Evolutionary conservation across 2,113 vertebrate genomes (phyloP).

Genomic region (Nipponia nippon): DNA sequence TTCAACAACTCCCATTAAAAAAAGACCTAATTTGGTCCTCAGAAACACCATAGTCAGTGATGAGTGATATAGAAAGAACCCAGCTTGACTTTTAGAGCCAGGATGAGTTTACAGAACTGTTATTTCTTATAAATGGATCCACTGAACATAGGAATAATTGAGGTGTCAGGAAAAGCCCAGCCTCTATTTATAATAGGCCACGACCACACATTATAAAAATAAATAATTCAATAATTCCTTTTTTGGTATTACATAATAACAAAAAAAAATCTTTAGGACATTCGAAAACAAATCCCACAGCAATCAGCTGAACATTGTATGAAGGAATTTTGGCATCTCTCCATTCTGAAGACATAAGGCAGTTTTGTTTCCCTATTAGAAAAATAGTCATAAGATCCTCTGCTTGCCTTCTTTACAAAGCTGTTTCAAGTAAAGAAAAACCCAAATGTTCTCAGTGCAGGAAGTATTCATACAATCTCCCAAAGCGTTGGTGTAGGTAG

Average conservation of each 20-base stretch:
- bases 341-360: background rate
- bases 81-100: background rate
- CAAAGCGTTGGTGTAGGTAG: background rate
- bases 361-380: background rate
- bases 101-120: background rate
- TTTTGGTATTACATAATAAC: background rate
- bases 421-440: background rate
- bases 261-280: background rate
- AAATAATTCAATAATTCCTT: background rate
- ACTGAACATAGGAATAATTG: background rate
- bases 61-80: background rate
- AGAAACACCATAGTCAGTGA: background rate
- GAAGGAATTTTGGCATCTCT: slow-evolving; percentile 7
- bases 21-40: background rate
- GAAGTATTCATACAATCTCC: background rate
- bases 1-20: background rate
- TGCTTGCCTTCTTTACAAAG: background rate
- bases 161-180: background rate
- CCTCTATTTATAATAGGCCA: background rate
- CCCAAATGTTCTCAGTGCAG: background rate
- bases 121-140: background rate
- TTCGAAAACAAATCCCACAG: background rate
- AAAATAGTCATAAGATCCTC: background rate
- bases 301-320: background rate
- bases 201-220: background rate